phyloP scores from a whole-genome alignment of 2,113 vertebrate genomes.

The Porphyrio hochstetteri region DNA sequence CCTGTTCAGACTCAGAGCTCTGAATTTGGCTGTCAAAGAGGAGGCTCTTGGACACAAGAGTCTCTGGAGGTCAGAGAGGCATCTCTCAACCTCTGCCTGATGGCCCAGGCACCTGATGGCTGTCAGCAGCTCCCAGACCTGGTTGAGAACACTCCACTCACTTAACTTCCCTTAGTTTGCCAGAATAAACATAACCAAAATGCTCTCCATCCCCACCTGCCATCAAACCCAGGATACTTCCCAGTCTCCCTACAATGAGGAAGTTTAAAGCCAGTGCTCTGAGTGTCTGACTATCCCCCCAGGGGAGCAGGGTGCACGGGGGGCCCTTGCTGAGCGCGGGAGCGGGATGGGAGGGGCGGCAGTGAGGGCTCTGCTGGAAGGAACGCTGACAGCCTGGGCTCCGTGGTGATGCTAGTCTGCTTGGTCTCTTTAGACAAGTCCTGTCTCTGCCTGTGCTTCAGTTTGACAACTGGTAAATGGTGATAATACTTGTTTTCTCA shows the following conservation, averaged over 20 bases:
- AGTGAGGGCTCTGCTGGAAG: background rate
- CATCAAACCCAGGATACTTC: background rate
- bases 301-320: background rate
- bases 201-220: background rate
- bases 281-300: background rate
- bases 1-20: background rate
- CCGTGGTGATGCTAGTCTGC: background rate
- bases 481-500: slow-evolving; percentile 34
- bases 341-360: background rate
- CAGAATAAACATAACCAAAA: background rate
- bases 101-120: background rate
- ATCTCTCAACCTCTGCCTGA: background rate
- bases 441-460: background rate
- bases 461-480: background rate
- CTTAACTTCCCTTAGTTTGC: background rate
- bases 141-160: background rate
- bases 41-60: background rate
- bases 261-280: background rate
- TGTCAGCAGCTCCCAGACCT: background rate
- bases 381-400: background rate
- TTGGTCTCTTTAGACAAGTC: background rate
- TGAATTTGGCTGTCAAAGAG: background rate
- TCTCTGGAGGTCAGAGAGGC: background rate
- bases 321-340: background rate
- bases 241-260: background rate